Base-by-base conservation (phyloP, 2,888 invertebrate genomes). In the Dynastes maya region DNA sequence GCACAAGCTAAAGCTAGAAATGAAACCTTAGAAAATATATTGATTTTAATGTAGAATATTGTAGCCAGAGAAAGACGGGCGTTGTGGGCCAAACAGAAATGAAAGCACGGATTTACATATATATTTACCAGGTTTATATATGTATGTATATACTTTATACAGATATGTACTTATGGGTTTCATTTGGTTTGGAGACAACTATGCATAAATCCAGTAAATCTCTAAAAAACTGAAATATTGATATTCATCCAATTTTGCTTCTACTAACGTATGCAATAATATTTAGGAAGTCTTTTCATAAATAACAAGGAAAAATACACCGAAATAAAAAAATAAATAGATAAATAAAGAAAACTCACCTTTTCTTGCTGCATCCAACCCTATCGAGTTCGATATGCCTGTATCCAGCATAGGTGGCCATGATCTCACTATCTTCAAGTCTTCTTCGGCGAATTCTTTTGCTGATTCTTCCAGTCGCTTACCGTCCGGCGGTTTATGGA, bases 331-430 rank as follows among this genome's bases (percentile, higher is more conserved):
- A 53, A 53, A 16, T 27, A 16, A 58, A 16, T 58, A 67, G 16
- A 22, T 22, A 22, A 49, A 45, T 9, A 22, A 67, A 37, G 16
- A n/a, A 40, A 37, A 68, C 90, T 91, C 91, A 97, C 97, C 96
- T 95, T 91, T 96, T 96, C 91, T 97, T 97, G 89, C 96, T 96
- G 90, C 95, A 95, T 89, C 97, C 97, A 89, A 97, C 95, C 91
- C 96, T 96, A 92, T 96, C 96, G 86, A 97, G 94, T 91, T 97
- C 97, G 90, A 97, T 94, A 91, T 97, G 96, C 91, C 96, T 95
- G 92, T 96, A 97, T 84, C 96, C 94, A 88, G 96, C 96, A 92
- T 96, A 97, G 88, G 96, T 95, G 89, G 96, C 96, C 96, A 97
- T 96, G 86, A 85, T 88, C 32, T 37, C 82, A 83, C 83, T 83